These are phyloP conservation scores for Lanistes nyassanus DNA, from an alignment of 1,140 invertebrate species.

Conservation along the genomic window DNA sequence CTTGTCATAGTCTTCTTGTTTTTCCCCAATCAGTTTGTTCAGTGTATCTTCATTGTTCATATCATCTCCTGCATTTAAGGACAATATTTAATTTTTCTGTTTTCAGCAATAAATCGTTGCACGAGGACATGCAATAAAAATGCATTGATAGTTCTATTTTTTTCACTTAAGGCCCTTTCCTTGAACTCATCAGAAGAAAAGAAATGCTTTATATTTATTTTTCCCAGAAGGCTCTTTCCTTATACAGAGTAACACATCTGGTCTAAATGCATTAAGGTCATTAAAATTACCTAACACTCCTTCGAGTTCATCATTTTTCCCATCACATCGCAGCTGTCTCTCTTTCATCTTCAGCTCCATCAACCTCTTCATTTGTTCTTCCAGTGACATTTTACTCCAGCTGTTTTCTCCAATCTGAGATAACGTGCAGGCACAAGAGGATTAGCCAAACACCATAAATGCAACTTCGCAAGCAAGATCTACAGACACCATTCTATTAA, in stretches of 20 bases:
- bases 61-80: slow-evolving; percentile 37
- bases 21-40: slow-evolving; percentile 51
- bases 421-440: not conserved
- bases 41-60: slow-evolving; percentile 52
- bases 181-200: not conserved
- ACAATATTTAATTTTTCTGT: not conserved
- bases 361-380: slow-evolving; percentile 54
- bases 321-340: slow-evolving; percentile 50
- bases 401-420: slow-evolving; percentile 53
- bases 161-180: no score
- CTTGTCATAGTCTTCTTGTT: slow-evolving; percentile 47
- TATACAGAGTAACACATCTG: not conserved
- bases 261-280: not conserved
- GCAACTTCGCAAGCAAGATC: not conserved
- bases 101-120: not conserved
- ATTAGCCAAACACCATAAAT: not conserved
- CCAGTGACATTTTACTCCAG: slow-evolving; percentile 54
- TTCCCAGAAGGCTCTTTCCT: no score
- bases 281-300: slow-evolving; percentile 45
- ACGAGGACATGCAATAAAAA: not conserved
- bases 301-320: slow-evolving; percentile 54
- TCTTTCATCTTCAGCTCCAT: slow-evolving; percentile 57
- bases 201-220: no score
- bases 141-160: no score
- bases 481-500: no score